A percentile compares a stretch with the other conserved stretches of the same genome.
Evolutionary conservation across 1,140 invertebrate genomes (phyloP).

Genomic region (Lethocerus indicus): DNA sequence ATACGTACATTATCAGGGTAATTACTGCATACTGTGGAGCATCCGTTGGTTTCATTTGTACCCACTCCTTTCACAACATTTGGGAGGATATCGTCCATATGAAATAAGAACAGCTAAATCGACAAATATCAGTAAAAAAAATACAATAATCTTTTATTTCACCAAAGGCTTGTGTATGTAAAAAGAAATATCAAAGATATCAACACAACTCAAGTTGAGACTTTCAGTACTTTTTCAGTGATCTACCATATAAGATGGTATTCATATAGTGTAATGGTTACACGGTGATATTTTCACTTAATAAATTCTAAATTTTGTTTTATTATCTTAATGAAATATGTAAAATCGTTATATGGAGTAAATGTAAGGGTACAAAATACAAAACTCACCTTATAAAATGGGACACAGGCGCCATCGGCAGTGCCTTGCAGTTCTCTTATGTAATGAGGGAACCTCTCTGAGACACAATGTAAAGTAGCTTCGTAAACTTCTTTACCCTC

Average conservation of each 20-base stretch:
- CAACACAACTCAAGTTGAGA: too few species aligned
- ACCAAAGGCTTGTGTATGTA: too few species aligned
- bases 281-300: neutral
- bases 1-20: slow-evolving; percentile 33
- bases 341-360: too few species aligned
- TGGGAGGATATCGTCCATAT: slow-evolving; percentile 61
- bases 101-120: slow-evolving; percentile 59
- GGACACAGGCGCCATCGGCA: slow-evolving; percentile 62
- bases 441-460: slow-evolving; percentile 60
- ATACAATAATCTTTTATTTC: too few species aligned
- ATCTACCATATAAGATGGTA: too few species aligned
- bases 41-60: slow-evolving; percentile 45
- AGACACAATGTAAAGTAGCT: slow-evolving; percentile 44
- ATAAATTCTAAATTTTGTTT: too few species aligned
- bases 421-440: slow-evolving; percentile 65
- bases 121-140: slow-evolving; percentile 15
- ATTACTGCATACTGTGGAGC: slow-evolving; percentile 58
- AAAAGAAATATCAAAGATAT: too few species aligned
- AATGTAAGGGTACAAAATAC: slow-evolving; percentile 1
- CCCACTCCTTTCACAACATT: slow-evolving; percentile 32
- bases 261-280: too few species aligned
- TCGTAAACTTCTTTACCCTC: slow-evolving; percentile 53
- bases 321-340: neutral
- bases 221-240: too few species aligned
- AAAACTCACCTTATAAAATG: slow-evolving; percentile 52